These are phyloP conservation scores for Calephelis virginiensis DNA, from an alignment of 1,140 invertebrate genomes.

Conservation along the genomic window DNA sequence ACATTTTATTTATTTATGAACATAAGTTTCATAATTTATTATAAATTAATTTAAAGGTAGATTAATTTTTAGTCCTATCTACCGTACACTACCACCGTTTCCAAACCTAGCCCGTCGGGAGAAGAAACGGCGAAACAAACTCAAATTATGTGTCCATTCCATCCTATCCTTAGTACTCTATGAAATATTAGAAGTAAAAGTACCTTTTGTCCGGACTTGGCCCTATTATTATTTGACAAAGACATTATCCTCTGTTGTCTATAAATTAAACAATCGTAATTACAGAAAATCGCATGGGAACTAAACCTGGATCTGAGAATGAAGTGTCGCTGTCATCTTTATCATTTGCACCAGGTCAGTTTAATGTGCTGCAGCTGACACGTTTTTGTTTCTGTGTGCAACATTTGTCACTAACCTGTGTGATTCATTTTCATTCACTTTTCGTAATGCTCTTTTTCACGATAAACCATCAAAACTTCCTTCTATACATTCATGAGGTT, in stretches of 20 bases:
- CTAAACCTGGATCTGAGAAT: slow-evolving; percentile 89
- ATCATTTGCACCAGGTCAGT: slow-evolving; percentile 88
- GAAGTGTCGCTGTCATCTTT: slow-evolving; percentile 81
- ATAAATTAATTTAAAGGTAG: too few species aligned
- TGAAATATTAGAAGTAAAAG: too few species aligned
- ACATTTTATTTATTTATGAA: too few species aligned
- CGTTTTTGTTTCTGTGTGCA: slow-evolving; percentile 66
- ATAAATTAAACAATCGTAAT: slow-evolving; percentile 44
- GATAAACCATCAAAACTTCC: not conserved
- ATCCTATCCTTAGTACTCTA: too few species aligned
- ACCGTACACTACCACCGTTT: too few species aligned
- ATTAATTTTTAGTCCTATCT: too few species aligned
- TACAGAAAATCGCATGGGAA: slow-evolving; percentile 84
- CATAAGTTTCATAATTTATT: too few species aligned
- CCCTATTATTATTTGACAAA: too few species aligned
- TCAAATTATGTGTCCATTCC: too few species aligned
- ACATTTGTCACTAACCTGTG: slow-evolving; percentile 75
- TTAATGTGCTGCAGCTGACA: slow-evolving; percentile 79
- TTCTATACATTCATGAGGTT: slow-evolving; percentile 11
- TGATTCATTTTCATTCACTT: slow-evolving; percentile 31
- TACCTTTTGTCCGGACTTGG: too few species aligned
- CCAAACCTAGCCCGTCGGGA: too few species aligned
- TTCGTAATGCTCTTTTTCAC: slow-evolving; percentile 3
- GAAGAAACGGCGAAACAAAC: too few species aligned
- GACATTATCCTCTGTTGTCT: slow-evolving; percentile 1